These are phyloP conservation scores for Rattus rattus DNA, from an alignment of 2,113 vertebrate species.

Conservation along the genomic window DNA sequence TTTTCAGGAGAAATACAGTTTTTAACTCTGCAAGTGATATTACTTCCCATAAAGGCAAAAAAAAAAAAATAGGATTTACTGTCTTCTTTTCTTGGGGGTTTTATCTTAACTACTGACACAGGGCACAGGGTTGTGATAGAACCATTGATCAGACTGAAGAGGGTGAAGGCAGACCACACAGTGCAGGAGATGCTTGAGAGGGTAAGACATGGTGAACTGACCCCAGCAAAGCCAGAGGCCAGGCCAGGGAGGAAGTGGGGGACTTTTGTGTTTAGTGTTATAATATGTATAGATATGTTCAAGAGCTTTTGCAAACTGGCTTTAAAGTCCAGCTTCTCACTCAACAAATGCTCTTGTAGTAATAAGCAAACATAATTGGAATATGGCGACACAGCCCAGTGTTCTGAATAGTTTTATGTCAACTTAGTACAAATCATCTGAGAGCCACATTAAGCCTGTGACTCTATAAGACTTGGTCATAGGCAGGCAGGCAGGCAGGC, in stretches of 20 bases:
- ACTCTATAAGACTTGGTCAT: neutral
- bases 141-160: neutral
- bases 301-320: constrained; percentile 10
- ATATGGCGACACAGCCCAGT: neutral
- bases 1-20: neutral
- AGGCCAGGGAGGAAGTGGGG: neutral
- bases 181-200: neutral
- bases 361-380: constrained; percentile 12
- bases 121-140: neutral
- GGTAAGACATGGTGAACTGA: neutral
- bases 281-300: neutral
- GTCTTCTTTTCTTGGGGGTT: neutral
- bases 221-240: neutral
- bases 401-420: neutral
- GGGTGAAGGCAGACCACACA: neutral
- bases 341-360: neutral
- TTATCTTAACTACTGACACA: constrained; percentile 9
- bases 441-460: neutral
- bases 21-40: constrained; percentile 4
- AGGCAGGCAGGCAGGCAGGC: neutral
- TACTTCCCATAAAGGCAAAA: constrained; percentile 36
- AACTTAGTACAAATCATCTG: neutral
- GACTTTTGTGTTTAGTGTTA: neutral
- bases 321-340: neutral
- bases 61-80: neutral